These are phyloP conservation scores for Neogobius melanostomus DNA, from an alignment of 2,113 vertebrate species.

Conservation along the genomic window DNA sequence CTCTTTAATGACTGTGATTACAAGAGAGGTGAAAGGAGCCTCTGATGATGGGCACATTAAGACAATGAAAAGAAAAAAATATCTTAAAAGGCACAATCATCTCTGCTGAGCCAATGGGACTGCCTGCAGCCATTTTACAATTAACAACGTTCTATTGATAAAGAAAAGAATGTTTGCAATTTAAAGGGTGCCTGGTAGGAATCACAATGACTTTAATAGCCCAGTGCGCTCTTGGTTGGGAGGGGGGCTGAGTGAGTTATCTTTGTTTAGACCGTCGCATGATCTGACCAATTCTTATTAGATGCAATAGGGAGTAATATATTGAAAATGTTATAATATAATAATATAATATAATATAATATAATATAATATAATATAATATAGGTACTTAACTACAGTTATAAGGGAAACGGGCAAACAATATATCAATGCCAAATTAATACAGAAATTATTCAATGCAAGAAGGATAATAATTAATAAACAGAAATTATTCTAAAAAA, in stretches of 20 bases:
- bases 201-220: constrained; percentile 43
- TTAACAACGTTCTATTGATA: constrained; percentile 62
- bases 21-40: constrained; percentile 40
- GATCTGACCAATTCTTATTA: constrained; percentile 39
- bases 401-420: too few relatives aligned
- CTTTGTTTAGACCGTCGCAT: constrained; percentile 34
- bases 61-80: constrained; percentile 38
- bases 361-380: not conserved
- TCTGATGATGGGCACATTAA: constrained; percentile 52
- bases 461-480: too few relatives aligned
- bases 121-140: constrained; percentile 60
- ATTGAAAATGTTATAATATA: not conserved
- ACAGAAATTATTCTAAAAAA: too few relatives aligned
- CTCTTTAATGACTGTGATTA: constrained; percentile 59
- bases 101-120: constrained; percentile 56
- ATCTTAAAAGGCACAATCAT: constrained; percentile 49
- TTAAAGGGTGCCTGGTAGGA: constrained; percentile 42
- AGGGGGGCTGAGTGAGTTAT: constrained; percentile 45
- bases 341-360: not conserved
- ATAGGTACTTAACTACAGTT: not conserved
- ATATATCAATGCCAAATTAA: too few relatives aligned
- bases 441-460: too few relatives aligned
- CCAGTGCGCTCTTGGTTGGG: constrained; percentile 25
- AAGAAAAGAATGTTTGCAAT: constrained; percentile 62
- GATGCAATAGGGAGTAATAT: constrained; percentile 5